These are phyloP conservation scores for Unio pictorum DNA, from an alignment of 2,888 invertebrate species.

Conservation along the genomic window DNA sequence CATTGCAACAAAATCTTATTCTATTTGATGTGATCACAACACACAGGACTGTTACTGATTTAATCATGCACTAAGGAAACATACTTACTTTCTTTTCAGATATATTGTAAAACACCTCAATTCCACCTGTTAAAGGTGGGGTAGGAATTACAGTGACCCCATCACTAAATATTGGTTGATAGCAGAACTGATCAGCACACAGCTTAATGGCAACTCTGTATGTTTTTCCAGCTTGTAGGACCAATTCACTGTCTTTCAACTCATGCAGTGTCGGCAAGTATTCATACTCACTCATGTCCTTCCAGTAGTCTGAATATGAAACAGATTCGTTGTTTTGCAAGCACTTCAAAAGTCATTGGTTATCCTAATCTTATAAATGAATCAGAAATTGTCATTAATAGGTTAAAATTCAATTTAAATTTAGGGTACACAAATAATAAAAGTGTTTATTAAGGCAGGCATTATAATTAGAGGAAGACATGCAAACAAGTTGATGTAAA, in stretches of 20 bases:
- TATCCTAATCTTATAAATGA: neutral
- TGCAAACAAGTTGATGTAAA: no score
- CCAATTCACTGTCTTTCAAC: conserved; percentile 10
- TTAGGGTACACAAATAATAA: no score
- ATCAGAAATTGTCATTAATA: no score
- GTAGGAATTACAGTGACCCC: conserved; percentile 29
- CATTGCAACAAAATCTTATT: no score
- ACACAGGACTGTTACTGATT: no score
- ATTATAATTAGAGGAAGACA: no score
- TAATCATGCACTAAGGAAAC: no score
- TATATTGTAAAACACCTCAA: conserved; percentile 8
- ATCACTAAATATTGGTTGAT: conserved; percentile 19
- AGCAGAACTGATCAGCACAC: conserved; percentile 29
- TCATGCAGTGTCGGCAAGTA: conserved; percentile 8
- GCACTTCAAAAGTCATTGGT: neutral
- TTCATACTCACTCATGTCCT: conserved; percentile 13
- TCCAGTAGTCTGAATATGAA: conserved; percentile 11
- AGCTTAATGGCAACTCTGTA: conserved; percentile 30
- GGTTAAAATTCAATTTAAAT: no score
- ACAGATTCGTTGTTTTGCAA: neutral
- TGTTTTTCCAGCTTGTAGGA: conserved; percentile 22
- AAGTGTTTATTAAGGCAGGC: no score
- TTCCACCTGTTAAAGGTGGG: conserved; percentile 22
- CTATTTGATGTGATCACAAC: no score
- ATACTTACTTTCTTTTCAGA: conserved; percentile 3